phyloP scores from a whole-genome alignment of 2,113 vertebrate genomes.

The Apodemus sylvaticus region DNA sequence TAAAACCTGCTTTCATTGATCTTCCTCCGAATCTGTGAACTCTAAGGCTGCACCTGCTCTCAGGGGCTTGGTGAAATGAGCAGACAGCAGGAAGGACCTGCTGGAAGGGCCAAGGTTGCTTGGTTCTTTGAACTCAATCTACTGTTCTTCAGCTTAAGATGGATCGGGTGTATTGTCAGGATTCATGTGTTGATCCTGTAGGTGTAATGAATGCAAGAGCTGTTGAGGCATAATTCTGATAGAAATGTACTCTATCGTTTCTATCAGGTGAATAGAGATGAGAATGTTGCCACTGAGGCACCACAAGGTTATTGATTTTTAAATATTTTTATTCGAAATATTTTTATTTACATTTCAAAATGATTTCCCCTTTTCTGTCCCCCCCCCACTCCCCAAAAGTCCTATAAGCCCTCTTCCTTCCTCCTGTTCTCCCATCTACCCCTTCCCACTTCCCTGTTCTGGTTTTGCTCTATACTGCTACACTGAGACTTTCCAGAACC shows the following conservation, averaged over 20 bases:
- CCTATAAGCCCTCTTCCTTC: no score
- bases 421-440: no score
- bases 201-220: not conserved
- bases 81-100: fast-evolving
- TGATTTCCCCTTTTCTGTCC: no score
- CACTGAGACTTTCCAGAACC: no score
- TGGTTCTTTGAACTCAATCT: not conserved
- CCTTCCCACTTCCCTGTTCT: no score
- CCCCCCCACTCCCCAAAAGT: no score
- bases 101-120: not conserved
- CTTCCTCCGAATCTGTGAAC: not conserved
- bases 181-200: not conserved
- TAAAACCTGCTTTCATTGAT: not conserved
- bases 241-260: not conserved
- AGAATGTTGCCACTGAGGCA: not conserved
- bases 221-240: not conserved
- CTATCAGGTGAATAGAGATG: no score
- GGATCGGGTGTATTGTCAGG: not conserved
- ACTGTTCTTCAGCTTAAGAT: not conserved
- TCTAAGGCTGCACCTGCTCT: not conserved
- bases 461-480: no score
- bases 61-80: not conserved
- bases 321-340: no score
- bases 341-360: no score
- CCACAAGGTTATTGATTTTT: no score